Evolutionary conservation across 1,140 invertebrate genomes (phyloP).

Genomic region (Latrodectus geometricus): DNA sequence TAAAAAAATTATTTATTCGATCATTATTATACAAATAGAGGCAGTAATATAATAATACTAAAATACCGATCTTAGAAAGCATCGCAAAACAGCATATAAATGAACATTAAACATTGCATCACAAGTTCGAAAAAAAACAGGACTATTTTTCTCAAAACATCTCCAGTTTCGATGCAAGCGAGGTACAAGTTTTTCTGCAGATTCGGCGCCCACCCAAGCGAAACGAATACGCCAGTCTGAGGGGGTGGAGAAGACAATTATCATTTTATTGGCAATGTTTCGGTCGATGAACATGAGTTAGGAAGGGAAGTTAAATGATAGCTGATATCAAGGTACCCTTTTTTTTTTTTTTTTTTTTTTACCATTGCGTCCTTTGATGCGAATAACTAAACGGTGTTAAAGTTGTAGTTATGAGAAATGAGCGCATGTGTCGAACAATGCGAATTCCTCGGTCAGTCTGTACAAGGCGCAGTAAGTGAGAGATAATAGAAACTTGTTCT

Average conservation of each 20-base stretch:
- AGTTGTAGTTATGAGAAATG: neutral
- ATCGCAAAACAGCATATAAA: no score
- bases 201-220: slow-evolving; percentile 42
- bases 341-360: neutral
- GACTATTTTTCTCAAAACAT: no score
- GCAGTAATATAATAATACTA: no score
- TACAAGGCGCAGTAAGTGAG: neutral
- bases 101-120: no score
- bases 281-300: slow-evolving; percentile 29
- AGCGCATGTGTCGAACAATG: neutral
- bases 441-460: neutral
- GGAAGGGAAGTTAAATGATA: neutral
- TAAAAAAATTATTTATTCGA: no score
- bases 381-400: neutral
- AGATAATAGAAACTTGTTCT: no score
- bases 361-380: neutral
- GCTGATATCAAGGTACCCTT: neutral
- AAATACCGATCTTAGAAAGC: no score
- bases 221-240: slow-evolving; percentile 1
- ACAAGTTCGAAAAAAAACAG: no score
- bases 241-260: slow-evolving; percentile 17
- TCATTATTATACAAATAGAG: no score
- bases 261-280: slow-evolving; percentile 45
- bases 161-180: no score
- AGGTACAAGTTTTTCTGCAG: neutral